phyloP scores from a whole-genome alignment of 1,140 invertebrate genomes.

The Bombus waltoni region DNA sequence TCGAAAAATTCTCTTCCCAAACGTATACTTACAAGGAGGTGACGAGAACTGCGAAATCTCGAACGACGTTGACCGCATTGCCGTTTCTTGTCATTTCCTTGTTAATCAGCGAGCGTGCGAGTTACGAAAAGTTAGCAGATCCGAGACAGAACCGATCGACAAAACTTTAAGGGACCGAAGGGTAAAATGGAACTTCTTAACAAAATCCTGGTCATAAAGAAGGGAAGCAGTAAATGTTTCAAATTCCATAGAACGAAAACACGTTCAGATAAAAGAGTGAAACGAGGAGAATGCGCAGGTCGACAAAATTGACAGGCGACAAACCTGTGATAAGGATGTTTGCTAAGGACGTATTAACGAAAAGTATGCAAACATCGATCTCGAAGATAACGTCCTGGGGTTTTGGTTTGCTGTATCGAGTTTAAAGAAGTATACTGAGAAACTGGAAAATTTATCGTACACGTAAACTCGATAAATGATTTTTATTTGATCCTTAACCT shows the following conservation, averaged over 20 bases:
- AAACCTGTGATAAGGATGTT: constrained; percentile 27
- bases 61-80: too few relatives aligned
- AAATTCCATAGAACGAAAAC: background rate
- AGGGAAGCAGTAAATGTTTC: background rate
- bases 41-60: too few relatives aligned
- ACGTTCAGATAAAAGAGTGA: background rate
- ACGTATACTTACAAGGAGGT: too few relatives aligned
- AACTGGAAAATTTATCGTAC: background rate
- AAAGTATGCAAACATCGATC: constrained; percentile 21
- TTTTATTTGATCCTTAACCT: background rate
- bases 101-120: too few relatives aligned
- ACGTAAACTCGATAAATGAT: background rate
- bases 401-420: background rate
- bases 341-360: constrained; percentile 32
- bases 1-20: background rate
- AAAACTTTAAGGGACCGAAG: background rate
- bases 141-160: background rate
- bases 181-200: background rate
- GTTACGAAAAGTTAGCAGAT: background rate
- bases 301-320: constrained; percentile 23
- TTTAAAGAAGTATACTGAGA: background rate
- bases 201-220: background rate
- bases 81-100: too few relatives aligned
- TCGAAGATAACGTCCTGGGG: constrained; percentile 11
- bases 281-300: background rate